phyloP scores from a whole-genome alignment of 1,140 invertebrate species.

The Ceratosolen fusciceps region DNA sequence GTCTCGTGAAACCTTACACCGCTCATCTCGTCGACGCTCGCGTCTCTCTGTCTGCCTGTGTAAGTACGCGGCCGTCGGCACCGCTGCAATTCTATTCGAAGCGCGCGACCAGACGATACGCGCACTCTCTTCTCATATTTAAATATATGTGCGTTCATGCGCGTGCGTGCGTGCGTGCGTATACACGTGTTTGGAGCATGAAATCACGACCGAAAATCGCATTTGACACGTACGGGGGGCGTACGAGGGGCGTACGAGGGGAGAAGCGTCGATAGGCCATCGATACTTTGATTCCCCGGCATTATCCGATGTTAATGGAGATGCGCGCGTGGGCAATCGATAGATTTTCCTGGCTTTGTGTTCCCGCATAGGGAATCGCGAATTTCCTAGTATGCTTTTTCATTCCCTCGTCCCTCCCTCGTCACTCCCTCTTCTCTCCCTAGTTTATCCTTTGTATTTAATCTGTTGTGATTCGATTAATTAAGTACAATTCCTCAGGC shows the following conservation, averaged over 20 bases:
- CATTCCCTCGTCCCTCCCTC: not conserved
- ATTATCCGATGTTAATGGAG: conserved; percentile 3
- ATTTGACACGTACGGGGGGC: not conserved
- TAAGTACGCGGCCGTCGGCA: no score
- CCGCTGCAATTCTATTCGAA: conserved; percentile 9
- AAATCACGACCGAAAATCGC: conserved; percentile 15
- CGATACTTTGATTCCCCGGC: not conserved
- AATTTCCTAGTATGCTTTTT: not conserved
- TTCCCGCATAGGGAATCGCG: not conserved
- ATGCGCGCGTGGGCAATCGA: not conserved
- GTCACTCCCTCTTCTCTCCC: not conserved
- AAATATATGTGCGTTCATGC: not conserved
- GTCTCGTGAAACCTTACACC: not conserved
- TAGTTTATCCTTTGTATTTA: not conserved
- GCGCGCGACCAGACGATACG: not conserved
- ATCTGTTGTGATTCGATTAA: conserved; percentile 1
- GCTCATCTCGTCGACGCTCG: not conserved
- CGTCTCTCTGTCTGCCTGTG: no score
- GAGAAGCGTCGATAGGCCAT: not conserved
- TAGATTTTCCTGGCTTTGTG: not conserved
- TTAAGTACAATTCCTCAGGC: not conserved
- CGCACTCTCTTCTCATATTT: no score
- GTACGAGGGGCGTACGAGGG: no score
- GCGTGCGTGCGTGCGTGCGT: not conserved
- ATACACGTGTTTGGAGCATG: not conserved